Base-by-base conservation (phyloP, 2,113 vertebrate species). In the Channa maculata region DNA sequence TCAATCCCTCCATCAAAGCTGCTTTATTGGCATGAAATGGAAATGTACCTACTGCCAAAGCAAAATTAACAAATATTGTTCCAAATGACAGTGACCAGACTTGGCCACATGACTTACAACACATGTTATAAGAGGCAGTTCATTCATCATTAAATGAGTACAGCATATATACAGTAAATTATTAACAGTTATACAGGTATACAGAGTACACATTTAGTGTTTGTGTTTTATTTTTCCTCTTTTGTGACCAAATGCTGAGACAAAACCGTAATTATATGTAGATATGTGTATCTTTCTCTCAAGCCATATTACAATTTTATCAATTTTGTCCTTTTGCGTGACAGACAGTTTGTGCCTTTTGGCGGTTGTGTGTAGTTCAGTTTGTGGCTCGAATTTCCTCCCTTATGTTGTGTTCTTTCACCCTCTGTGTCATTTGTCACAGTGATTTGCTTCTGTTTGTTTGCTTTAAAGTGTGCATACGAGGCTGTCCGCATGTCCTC, bases 11-110 rank as follows among this genome's bases (percentile, higher is more conserved):
- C 63, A 36, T 89, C 58, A 83, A 89, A 88, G 72, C 83, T 80
- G 71, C 73, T 80, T 87, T 74, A 83, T 85, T 86, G 78, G 79
- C 75, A 66, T 79, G 63, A 76, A 85, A 83, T 76, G 46, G 34
- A 83, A 71, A 82, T 79, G 65, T 39, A 67, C 58, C 65, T 67
- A 64, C 54, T 79, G 48, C 43, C 39, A 50, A 48, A 68, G 64
- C 61, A 62, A 58, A 84, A 75, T 73, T 59, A 45, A 33, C 51
- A 79, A 77, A 73, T 43, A 53, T 13, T 38, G 46, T 46, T 63
- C 68, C n/a, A n/a, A 54, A 62, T 37, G 10, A 44, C 52, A 55
- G 10, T 4, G 4, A 38, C 41, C 24, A 24, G 1, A 24, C 24
- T 1, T 24, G 24, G 24, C 24, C 24, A 24, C 24, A 24, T 24